Evolutionary conservation across 1,140 invertebrate genomes (phyloP).

Genomic region (Zaprionus nigranus): DNA sequence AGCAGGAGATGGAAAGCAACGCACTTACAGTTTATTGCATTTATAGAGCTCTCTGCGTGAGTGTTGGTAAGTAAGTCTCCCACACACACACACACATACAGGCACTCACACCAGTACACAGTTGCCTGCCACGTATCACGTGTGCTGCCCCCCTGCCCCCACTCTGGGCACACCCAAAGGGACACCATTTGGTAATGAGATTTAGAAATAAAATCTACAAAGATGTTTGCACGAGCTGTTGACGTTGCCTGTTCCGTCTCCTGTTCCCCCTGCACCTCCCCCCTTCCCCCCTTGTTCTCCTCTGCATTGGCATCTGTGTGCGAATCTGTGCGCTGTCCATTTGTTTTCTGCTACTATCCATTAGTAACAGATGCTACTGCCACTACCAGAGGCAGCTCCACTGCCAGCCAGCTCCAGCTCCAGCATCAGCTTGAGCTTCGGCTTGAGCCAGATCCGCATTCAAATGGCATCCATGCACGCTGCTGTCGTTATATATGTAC

Average conservation of each 20-base stretch:
- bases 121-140: conserved; percentile 32
- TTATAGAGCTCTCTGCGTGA: conserved; percentile 50
- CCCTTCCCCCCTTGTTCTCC: not conserved
- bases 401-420: not conserved
- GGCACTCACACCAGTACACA: too few species aligned
- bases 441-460: conserved; percentile 53
- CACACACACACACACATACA: conserved; percentile 16
- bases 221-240: conserved; percentile 80
- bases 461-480: conserved; percentile 72
- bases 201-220: conserved; percentile 83
- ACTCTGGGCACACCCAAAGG: conserved; percentile 44
- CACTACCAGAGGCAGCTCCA: conserved; percentile 50
- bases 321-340: conserved; percentile 75
- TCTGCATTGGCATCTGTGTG: conserved; percentile 18
- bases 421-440: not conserved
- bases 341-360: conserved; percentile 79
- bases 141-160: conserved; percentile 13
- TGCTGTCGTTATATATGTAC: conserved; percentile 57
- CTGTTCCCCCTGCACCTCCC: not conserved
- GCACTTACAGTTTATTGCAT: conserved; percentile 81
- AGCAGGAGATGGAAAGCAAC: conserved; percentile 35
- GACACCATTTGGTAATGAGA: conserved; percentile 82
- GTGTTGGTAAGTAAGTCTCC: conserved; percentile 36
- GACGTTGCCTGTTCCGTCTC: conserved; percentile 53
- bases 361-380: conserved; percentile 79